Conservation (phyloP, 2,797 vertebrate genomes). For the Pseudotriccus pelzelni region DNA sequence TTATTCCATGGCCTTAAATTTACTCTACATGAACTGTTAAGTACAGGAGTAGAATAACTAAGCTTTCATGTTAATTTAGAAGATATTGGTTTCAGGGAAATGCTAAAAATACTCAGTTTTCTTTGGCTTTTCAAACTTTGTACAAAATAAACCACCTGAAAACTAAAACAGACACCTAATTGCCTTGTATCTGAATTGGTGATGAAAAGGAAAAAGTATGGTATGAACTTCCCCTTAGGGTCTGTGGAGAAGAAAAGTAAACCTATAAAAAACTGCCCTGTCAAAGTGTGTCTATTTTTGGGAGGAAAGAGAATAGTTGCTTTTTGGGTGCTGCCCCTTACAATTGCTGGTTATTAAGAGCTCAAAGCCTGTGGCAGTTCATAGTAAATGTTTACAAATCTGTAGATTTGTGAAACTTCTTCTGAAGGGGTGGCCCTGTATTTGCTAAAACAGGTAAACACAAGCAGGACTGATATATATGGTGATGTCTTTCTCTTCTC, state of each 20-base stretch:
- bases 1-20: conserved; percentile 81
- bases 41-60: background rate
- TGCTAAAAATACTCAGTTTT: background rate
- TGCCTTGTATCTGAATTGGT: background rate
- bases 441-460: background rate
- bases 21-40: conserved; percentile 86
- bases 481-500: background rate
- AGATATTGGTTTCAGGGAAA: background rate
- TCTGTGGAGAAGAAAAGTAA: background rate
- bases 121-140: background rate
- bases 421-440: background rate
- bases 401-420: background rate
- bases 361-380: background rate
- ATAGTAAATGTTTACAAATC: background rate
- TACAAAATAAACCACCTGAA: background rate
- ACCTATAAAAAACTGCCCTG: background rate
- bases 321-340: background rate
- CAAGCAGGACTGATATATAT: background rate
- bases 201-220: background rate
- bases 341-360: background rate
- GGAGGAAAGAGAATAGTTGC: background rate
- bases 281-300: background rate
- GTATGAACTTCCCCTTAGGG: background rate
- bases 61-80: background rate
- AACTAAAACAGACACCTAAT: background rate